A percentile compares a stretch with the other conserved stretches of the same genome.
phyloP scores from a whole-genome alignment of 2,888 invertebrate genomes.

The Alentia gelatinosa region DNA sequence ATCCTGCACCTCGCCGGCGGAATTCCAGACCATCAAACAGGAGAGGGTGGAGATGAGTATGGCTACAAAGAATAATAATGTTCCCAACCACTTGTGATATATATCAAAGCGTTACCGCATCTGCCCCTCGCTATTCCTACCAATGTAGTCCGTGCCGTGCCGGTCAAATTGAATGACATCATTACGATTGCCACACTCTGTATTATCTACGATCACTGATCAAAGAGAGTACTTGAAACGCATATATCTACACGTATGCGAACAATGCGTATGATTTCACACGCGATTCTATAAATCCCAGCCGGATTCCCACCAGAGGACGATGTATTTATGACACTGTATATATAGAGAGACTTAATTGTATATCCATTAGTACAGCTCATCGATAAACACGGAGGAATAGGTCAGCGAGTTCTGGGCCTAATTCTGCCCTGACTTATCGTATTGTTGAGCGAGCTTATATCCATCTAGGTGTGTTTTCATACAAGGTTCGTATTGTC shows the following conservation, averaged over 20 bases:
- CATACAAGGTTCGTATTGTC: too few relatives aligned
- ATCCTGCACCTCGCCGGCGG: constrained; percentile 11
- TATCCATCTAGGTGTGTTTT: too few relatives aligned
- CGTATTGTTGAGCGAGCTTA: background rate
- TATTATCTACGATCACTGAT: background rate
- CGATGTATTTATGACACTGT: background rate
- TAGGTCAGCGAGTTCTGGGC: background rate
- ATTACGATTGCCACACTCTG: background rate
- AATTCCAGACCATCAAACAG: constrained; percentile 41
- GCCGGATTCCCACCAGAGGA: constrained; percentile 8
- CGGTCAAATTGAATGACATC: background rate
- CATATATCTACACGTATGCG: background rate
- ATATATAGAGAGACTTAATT: too few relatives aligned
- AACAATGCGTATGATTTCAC: constrained; percentile 36
- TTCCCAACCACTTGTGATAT: constrained; percentile 10
- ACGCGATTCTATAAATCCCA: constrained; percentile 30
- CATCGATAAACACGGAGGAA: background rate
- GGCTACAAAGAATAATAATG: constrained; percentile 30
- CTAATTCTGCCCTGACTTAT: background rate
- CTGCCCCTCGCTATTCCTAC: background rate
- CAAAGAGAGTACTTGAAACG: background rate
- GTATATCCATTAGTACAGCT: too few relatives aligned
- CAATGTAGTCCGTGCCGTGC: background rate
- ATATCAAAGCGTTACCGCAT: background rate
- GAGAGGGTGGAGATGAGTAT: constrained; percentile 41